Percentiles rank a stretch among this genome's conserved stretches.
These are phyloP conservation scores for Meloidogyne exigua DNA, from an alignment of 1,140 invertebrate species.

Conservation along the genomic window DNA sequence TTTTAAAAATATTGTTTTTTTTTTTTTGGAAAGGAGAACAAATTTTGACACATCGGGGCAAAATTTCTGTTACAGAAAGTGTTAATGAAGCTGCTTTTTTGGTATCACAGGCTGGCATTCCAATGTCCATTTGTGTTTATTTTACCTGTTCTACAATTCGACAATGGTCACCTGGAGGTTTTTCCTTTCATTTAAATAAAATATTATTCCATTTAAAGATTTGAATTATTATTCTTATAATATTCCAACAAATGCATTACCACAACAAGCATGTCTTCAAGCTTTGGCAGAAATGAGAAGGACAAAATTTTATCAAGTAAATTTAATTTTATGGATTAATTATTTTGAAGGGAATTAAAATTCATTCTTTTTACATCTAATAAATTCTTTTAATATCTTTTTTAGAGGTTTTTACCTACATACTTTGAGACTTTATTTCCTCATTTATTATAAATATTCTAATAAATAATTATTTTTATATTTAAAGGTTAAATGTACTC, in stretches of 20 bases:
- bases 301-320: slow-evolving; percentile 24
- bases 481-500: slow-evolving; percentile 14
- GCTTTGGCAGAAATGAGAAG: slow-evolving; percentile 23
- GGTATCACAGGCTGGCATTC: slow-evolving; percentile 11
- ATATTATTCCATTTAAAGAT: neutral
- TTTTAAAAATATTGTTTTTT: neutral
- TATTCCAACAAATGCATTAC: slow-evolving; percentile 20
- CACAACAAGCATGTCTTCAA: neutral
- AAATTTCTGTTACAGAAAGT: neutral
- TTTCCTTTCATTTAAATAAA: neutral
- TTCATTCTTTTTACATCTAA: too few species aligned
- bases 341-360: too few species aligned
- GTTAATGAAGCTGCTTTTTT: slow-evolving; percentile 3
- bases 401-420: too few species aligned
- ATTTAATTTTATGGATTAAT: neutral
- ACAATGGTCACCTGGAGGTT: slow-evolving; percentile 22
- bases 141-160: slow-evolving; percentile 18
- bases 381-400: too few species aligned
- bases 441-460: too few species aligned
- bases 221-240: slow-evolving; percentile 13
- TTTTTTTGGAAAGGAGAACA: neutral
- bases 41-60: neutral
- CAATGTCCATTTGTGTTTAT: slow-evolving; percentile 9
- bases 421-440: too few species aligned
- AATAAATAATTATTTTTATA: neutral